These are phyloP conservation scores for Chymomyza amoena DNA, from an alignment of 2,888 invertebrate species.

Conservation along the genomic window DNA sequence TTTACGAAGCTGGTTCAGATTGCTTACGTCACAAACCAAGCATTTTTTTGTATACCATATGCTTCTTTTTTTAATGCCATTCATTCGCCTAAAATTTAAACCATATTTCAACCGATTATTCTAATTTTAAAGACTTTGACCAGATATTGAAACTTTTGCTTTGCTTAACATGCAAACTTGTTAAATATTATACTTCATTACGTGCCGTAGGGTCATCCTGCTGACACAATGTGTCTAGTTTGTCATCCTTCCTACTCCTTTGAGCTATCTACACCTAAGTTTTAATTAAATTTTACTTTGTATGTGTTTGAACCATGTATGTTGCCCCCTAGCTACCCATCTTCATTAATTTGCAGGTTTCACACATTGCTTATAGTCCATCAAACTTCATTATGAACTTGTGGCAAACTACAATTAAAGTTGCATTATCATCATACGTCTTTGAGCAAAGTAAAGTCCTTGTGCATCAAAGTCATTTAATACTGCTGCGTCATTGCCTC, in stretches of 20 bases:
- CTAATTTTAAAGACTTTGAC: not conserved
- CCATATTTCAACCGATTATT: not conserved
- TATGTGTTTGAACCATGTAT: not conserved
- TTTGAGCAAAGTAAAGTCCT: constrained; percentile 5
- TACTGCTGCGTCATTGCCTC: constrained; percentile 43
- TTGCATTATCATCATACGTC: not conserved
- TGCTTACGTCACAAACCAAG: no score
- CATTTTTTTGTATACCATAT: no score
- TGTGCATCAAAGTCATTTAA: constrained; percentile 52
- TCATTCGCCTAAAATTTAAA: no score
- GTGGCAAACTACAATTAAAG: constrained; percentile 1
- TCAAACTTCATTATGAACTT: not conserved
- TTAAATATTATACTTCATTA: not conserved
- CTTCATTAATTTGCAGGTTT: not conserved
- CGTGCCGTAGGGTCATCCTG: constrained; percentile 3
- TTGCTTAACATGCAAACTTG: not conserved
- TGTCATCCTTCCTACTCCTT: constrained; percentile 3
- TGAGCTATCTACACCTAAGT: not conserved
- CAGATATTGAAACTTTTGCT: not conserved
- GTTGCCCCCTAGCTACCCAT: not conserved
- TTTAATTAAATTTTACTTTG: not conserved
- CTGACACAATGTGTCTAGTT: constrained; percentile 10
- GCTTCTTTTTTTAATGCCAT: no score
- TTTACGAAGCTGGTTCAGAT: no score
- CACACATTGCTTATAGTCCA: not conserved